phyloP scores from a whole-genome alignment of 2,797 vertebrate species.

The Oryzias dopingdopingensis region DNA sequence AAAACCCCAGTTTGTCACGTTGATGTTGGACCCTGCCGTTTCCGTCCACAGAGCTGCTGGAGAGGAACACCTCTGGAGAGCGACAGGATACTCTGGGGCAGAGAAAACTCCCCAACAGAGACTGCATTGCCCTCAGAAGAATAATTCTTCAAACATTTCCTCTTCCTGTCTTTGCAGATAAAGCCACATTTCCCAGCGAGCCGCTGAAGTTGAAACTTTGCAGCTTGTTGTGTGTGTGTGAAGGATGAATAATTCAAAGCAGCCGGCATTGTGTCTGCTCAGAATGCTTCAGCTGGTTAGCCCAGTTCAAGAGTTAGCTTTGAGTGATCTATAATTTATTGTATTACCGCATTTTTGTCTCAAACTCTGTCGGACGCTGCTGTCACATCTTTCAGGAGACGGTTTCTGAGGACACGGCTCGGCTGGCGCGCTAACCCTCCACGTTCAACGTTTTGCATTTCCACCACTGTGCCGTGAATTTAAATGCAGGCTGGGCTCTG shows the following conservation, averaged over 20 bases:
- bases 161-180: slow-evolving; percentile 22
- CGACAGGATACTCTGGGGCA: background rate
- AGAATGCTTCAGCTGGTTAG: slow-evolving; percentile 60
- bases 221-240: background rate
- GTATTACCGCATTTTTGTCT: slow-evolving; percentile 51
- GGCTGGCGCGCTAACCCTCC: slow-evolving; percentile 53
- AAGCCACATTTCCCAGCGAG: slow-evolving; percentile 20
- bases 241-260: slow-evolving; percentile 66
- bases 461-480: slow-evolving; percentile 42
- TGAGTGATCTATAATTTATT: slow-evolving; percentile 69
- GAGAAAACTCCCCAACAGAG: background rate
- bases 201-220: slow-evolving; percentile 10
- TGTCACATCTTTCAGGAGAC: slow-evolving; percentile 46
- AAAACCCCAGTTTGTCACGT: too few species aligned
- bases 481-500: slow-evolving; percentile 35
- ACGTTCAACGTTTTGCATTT: slow-evolving; percentile 50
- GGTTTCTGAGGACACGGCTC: slow-evolving; percentile 41
- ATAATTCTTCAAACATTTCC: slow-evolving; percentile 32
- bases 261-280: slow-evolving; percentile 58
- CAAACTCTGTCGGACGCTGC: slow-evolving; percentile 46
- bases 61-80: too few species aligned
- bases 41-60: too few species aligned
- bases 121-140: slow-evolving; percentile 9
- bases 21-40: too few species aligned
- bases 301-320: slow-evolving; percentile 65